These are phyloP conservation scores for Lasioglossum baleicum DNA, from an alignment of 1,140 invertebrate genomes.

Conservation along the genomic window DNA sequence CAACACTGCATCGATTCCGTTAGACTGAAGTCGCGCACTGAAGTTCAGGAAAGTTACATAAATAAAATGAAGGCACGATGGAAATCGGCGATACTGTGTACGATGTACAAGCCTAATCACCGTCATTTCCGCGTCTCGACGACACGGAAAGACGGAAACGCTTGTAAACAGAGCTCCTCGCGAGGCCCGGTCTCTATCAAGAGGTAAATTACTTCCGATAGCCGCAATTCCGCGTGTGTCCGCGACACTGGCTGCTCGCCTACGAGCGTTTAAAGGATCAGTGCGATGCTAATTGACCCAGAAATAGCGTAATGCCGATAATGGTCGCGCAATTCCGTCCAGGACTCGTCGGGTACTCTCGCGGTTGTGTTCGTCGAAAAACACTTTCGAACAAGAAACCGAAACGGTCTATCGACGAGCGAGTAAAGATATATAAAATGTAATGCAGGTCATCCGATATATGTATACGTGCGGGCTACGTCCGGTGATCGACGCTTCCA, in stretches of 20 bases:
- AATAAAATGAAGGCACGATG: too few relatives aligned
- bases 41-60: too few relatives aligned
- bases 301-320: constrained; percentile 66
- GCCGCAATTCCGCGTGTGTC: constrained; percentile 27
- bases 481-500: constrained; percentile 2
- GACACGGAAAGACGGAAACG: background rate
- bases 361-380: background rate
- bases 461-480: background rate
- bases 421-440: background rate
- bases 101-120: too few relatives aligned
- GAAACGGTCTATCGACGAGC: background rate
- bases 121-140: background rate
- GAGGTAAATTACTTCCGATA: constrained; percentile 39
- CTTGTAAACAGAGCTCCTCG: background rate
- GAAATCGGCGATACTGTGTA: too few relatives aligned
- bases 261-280: constrained; percentile 52
- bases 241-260: constrained; percentile 10
- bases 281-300: constrained; percentile 59
- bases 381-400: background rate
- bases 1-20: too few relatives aligned
- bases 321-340: constrained; percentile 65
- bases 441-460: background rate
- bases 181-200: background rate
- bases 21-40: too few relatives aligned
- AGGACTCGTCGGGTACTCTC: constrained; percentile 24